These are phyloP conservation scores for Orestias chungarensis DNA, from an alignment of 2,797 vertebrate species.

Conservation along the genomic window DNA sequence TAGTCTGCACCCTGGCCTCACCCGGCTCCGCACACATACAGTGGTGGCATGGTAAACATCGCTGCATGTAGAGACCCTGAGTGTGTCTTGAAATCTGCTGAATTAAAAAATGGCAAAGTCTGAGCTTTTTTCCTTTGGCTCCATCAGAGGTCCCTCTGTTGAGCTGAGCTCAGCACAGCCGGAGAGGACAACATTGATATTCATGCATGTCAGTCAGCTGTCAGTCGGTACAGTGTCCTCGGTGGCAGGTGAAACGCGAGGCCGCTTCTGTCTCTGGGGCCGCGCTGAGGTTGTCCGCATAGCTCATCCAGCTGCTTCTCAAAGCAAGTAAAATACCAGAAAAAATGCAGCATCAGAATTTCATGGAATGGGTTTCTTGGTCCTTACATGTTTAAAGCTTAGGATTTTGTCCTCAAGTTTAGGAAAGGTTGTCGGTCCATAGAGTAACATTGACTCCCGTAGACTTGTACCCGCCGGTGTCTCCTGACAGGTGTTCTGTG, in stretches of 20 bases:
- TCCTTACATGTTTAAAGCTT: too few relatives aligned
- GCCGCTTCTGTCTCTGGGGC: constrained; percentile 31
- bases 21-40: constrained; percentile 33
- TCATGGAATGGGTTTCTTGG: too few relatives aligned
- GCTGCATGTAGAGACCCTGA: constrained; percentile 27
- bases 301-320: neutral
- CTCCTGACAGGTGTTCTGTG: too few relatives aligned
- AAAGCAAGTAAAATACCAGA: too few relatives aligned
- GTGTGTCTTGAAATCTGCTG: constrained; percentile 30
- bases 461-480: too few relatives aligned
- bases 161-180: constrained; percentile 34
- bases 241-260: constrained; percentile 58
- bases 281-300: constrained; percentile 8
- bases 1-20: constrained; percentile 28
- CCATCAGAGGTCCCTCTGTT: constrained; percentile 62
- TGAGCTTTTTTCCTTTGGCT: constrained; percentile 20
- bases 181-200: constrained; percentile 63
- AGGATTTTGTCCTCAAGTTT: too few relatives aligned
- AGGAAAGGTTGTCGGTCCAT: too few relatives aligned
- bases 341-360: too few relatives aligned
- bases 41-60: constrained; percentile 53
- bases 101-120: constrained; percentile 45
- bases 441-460: too few relatives aligned
- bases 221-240: constrained; percentile 60
- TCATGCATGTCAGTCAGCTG: constrained; percentile 54